phyloP scores from a whole-genome alignment of 2,797 vertebrate genomes.

The Molossus alvarezi region DNA sequence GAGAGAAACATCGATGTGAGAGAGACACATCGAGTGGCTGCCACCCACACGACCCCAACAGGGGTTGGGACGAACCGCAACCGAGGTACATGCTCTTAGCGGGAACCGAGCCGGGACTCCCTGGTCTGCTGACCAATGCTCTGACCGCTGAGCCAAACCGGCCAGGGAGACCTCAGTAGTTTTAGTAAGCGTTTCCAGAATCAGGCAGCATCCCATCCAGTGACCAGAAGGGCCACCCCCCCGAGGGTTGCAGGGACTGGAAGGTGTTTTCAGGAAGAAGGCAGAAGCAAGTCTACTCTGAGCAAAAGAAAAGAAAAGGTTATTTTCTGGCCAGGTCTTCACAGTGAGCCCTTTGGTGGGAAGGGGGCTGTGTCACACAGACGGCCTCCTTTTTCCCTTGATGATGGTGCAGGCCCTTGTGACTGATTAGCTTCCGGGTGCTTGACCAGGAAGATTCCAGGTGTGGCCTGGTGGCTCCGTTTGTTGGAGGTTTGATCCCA shows the following conservation, averaged over 20 bases:
- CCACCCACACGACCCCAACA: no score
- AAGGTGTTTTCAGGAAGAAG: background rate
- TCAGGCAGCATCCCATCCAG: no score
- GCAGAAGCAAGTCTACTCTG: no score
- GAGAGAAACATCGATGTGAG: no score
- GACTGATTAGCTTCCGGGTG: background rate
- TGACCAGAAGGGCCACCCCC: background rate
- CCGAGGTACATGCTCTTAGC: no score
- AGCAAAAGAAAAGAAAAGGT: background rate
- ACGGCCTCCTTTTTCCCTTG: background rate
- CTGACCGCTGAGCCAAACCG: no score
- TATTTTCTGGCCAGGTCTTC: background rate
- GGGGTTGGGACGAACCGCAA: no score
- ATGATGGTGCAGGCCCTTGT: background rate
- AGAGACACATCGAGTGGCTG: no score
- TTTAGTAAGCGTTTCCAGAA: background rate
- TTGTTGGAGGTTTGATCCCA: background rate
- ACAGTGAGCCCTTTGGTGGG: background rate
- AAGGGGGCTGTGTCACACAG: background rate
- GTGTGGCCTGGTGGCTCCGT: background rate
- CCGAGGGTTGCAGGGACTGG: background rate
- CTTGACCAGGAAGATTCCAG: background rate
- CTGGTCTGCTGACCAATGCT: no score
- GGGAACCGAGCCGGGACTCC: no score
- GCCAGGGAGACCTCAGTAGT: no score